Evolutionary conservation across 92 coral and sea anemone species (phyloP).

Genomic region (Diadumene lineata): DNA sequence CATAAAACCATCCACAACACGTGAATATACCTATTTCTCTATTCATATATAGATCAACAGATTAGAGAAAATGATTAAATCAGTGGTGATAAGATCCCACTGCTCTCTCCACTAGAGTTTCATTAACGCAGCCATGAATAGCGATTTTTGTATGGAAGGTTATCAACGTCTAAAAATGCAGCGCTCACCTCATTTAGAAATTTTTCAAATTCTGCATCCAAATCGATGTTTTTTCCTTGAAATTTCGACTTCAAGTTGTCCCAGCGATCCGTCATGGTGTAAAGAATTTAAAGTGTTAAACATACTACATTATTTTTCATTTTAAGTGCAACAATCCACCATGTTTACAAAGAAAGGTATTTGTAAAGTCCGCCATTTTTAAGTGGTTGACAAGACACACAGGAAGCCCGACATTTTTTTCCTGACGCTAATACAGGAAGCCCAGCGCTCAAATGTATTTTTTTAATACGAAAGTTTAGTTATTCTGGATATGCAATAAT

Average conservation of each 20-base stretch:
- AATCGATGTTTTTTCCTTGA: conserved; percentile 69
- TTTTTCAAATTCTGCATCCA: conserved; percentile 97
- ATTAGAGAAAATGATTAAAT: too few species aligned
- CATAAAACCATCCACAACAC: too few species aligned
- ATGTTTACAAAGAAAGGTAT: conserved; percentile 8
- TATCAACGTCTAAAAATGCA: background rate
- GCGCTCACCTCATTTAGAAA: conserved; percentile 88
- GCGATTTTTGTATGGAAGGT: background rate
- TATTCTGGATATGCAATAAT: too few species aligned
- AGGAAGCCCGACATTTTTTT: too few species aligned
- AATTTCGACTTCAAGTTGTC: conserved; percentile 61
- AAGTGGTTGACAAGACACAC: conserved; percentile 1
- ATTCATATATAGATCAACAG: too few species aligned
- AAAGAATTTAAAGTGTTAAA: background rate
- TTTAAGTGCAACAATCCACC: background rate
- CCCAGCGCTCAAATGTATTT: background rate
- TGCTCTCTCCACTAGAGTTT: background rate
- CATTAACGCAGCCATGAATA: background rate
- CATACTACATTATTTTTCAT: background rate
- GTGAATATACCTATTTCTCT: too few species aligned
- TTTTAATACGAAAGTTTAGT: too few species aligned
- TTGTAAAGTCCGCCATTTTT: conserved; percentile 41
- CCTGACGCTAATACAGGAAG: conserved; percentile 8
- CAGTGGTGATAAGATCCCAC: too few species aligned
- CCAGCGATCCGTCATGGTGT: conserved; percentile 80